phyloP scores from a whole-genome alignment of 2,113 vertebrate species.

The Bubalus kerabau region DNA sequence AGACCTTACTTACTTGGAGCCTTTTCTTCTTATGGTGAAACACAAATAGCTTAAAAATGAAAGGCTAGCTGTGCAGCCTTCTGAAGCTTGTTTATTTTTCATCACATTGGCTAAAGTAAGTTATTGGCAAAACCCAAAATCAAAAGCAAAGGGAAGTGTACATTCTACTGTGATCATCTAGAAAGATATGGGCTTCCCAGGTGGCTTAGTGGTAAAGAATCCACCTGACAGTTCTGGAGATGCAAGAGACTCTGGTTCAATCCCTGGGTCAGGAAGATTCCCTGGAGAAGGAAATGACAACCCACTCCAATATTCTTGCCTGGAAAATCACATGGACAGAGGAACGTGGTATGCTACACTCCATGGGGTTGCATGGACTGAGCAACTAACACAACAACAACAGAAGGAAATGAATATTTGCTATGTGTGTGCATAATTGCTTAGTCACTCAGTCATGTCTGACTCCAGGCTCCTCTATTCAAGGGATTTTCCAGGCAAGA shows the following conservation, averaged over 20 bases:
- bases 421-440: background rate
- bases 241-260: background rate
- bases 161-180: background rate
- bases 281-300: background rate
- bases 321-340: background rate
- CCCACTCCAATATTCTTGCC: background rate
- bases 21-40: background rate
- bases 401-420: background rate
- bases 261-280: background rate
- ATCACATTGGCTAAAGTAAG: background rate
- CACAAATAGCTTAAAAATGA: background rate
- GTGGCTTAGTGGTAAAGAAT: background rate
- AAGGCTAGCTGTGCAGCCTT: background rate
- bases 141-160: background rate
- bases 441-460: background rate
- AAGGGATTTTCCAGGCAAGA: background rate
- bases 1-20: background rate
- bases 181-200: background rate
- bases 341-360: rapidly evolving
- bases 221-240: background rate
- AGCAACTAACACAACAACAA: background rate
- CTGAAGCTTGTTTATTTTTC: background rate
- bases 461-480: background rate
- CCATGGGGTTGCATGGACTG: background rate
- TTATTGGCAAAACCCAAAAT: background rate